Percentiles rank a stretch among this genome's conserved stretches.
These are phyloP conservation scores for Aphelinus atriplicis DNA, from an alignment of 1,140 invertebrate genomes.

Conservation along the genomic window DNA sequence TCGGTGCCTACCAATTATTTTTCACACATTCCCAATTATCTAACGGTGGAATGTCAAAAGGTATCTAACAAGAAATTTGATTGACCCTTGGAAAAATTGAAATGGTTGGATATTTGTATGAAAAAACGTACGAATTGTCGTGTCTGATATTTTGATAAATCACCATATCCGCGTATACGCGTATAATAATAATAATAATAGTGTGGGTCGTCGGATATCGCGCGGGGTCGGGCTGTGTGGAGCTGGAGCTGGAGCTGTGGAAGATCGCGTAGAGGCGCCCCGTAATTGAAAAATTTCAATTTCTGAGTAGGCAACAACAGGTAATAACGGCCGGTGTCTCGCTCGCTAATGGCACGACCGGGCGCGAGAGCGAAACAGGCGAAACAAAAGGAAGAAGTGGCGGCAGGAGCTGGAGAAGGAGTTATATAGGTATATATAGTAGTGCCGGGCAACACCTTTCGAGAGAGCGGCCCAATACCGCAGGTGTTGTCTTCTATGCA, in stretches of 20 bases:
- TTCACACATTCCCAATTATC: too few relatives aligned
- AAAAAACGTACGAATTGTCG: too few relatives aligned
- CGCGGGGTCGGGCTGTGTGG: too few relatives aligned
- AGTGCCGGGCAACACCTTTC: constrained; percentile 35
- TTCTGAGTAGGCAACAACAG: constrained; percentile 36
- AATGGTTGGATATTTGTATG: too few relatives aligned
- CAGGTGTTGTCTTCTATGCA: constrained; percentile 36
- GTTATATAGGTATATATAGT: not conserved
- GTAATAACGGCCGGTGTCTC: constrained; percentile 41
- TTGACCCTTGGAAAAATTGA: too few relatives aligned
- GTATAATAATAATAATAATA: too few relatives aligned
- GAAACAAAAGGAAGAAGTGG: constrained; percentile 12
- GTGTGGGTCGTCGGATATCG: too few relatives aligned
- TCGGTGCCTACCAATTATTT: too few relatives aligned
- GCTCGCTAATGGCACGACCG: not conserved
- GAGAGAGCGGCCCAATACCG: constrained; percentile 11
- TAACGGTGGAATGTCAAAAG: too few relatives aligned
- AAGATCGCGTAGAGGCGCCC: not conserved
- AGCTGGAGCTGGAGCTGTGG: not conserved
- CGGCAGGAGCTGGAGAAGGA: not conserved
- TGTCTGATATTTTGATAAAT: too few relatives aligned
- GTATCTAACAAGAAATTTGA: too few relatives aligned
- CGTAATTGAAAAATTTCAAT: constrained; percentile 41
- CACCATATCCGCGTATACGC: too few relatives aligned
- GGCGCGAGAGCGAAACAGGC: not conserved